Evolutionary conservation across 2,113 vertebrate genomes (phyloP).

Genomic region (Lophochroa leadbeateri): DNA sequence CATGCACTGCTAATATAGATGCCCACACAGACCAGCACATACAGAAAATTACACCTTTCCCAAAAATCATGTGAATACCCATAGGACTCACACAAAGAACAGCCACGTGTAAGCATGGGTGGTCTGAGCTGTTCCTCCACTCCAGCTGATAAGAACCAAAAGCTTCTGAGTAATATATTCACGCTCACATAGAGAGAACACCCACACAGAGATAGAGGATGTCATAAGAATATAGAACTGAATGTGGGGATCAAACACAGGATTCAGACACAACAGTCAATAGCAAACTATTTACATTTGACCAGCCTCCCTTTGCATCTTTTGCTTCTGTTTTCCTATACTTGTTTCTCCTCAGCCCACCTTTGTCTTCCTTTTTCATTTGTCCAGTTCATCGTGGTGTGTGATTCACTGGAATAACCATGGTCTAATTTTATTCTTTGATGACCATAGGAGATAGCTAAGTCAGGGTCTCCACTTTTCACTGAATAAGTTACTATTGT

Average conservation of each 20-base stretch:
- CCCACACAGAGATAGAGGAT: neutral
- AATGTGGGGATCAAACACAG: neutral
- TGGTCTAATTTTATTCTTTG: neutral
- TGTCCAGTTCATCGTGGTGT: neutral
- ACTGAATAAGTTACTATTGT: neutral
- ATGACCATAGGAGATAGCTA: neutral
- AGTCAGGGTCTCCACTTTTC: neutral
- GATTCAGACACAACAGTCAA: neutral
- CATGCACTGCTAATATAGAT: neutral
- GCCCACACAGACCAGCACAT: neutral
- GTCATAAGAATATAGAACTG: neutral
- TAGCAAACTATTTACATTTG: neutral
- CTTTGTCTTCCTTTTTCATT: neutral
- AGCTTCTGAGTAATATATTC: neutral
- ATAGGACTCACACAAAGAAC: neutral
- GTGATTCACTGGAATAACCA: neutral
- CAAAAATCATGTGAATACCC: neutral
- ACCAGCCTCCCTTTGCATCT: neutral
- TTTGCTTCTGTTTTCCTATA: neutral
- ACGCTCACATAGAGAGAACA: neutral
- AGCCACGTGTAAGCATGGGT: neutral
- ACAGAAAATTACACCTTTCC: neutral
- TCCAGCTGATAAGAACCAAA: neutral
- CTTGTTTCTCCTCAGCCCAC: neutral
- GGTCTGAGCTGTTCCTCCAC: neutral